These are phyloP conservation scores for Clivina fossor DNA, from an alignment of 2,888 invertebrate genomes.

Conservation along the genomic window DNA sequence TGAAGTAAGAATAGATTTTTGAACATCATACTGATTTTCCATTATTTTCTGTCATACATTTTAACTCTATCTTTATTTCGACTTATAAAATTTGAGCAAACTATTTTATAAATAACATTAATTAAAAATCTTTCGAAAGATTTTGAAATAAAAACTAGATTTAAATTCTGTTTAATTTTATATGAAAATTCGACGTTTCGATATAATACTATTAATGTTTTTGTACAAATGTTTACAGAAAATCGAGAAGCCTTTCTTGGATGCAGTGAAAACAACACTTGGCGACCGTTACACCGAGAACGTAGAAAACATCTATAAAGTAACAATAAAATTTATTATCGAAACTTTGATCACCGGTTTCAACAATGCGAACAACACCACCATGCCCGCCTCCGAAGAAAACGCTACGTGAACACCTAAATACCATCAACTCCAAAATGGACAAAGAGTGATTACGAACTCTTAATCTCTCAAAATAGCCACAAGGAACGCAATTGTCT, in stretches of 20 bases:
- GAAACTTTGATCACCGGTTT: conserved; percentile 80
- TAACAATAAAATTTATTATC: conserved; percentile 85
- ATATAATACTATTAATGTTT: conserved; percentile 34
- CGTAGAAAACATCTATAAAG: conserved; percentile 84
- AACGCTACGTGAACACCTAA: conserved; percentile 40
- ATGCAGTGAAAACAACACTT: conserved; percentile 81
- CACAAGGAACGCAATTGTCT: too few species aligned
- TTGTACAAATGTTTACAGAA: conserved; percentile 71
- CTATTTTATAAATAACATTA: too few species aligned
- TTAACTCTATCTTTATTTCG: too few species aligned
- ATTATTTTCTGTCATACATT: too few species aligned
- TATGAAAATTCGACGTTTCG: not conserved
- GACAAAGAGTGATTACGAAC: conserved; percentile 11
- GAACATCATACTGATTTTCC: too few species aligned
- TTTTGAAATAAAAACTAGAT: not conserved
- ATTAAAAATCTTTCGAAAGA: too few species aligned
- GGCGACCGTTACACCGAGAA: conserved; percentile 88
- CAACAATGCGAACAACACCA: conserved; percentile 56
- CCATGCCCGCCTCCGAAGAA: conserved; percentile 47
- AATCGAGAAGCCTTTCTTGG: conserved; percentile 86
- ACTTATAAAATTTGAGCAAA: too few species aligned
- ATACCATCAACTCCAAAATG: not conserved
- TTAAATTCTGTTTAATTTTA: conserved; percentile 1
- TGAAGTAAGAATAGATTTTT: too few species aligned
- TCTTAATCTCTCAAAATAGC: conserved; percentile 1